These are phyloP conservation scores for Tinea semifulvella DNA, from an alignment of 2,888 invertebrate species.

Conservation along the genomic window DNA sequence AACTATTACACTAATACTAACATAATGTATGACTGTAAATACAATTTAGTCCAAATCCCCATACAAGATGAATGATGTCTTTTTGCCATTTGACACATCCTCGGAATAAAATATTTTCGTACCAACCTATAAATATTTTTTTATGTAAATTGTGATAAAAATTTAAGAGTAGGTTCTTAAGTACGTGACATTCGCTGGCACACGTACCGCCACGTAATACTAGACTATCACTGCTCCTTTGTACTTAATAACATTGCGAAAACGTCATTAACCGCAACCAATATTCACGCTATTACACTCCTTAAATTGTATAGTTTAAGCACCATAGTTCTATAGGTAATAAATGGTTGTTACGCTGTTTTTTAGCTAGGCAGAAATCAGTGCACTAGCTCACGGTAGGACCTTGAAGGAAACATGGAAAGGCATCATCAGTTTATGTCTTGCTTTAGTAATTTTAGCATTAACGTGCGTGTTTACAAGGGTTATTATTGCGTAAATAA, in stretches of 20 bases:
- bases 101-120: too few relatives aligned
- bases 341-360: constrained; percentile 27
- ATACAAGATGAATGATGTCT: too few relatives aligned
- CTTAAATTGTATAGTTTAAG: neutral
- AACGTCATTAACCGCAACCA: constrained; percentile 10
- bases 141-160: constrained; percentile 24
- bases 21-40: too few relatives aligned
- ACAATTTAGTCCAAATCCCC: too few relatives aligned
- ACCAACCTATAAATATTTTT: too few relatives aligned
- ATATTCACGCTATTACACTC: constrained; percentile 5
- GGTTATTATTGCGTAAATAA: constrained; percentile 19
- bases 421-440: constrained; percentile 40
- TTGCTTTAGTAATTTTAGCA: constrained; percentile 21
- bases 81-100: too few relatives aligned
- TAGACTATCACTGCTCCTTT: constrained; percentile 42
- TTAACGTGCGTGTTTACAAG: constrained; percentile 10
- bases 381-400: constrained; percentile 46
- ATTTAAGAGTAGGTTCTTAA: constrained; percentile 29
- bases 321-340: neutral
- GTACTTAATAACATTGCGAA: constrained; percentile 22
- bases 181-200: constrained; percentile 44
- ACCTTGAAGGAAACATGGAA: constrained; percentile 50
- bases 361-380: constrained; percentile 31
- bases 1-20: too few relatives aligned
- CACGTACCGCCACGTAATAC: constrained; percentile 45